These are phyloP conservation scores for Muntiacus reevesi DNA, from an alignment of 2,113 vertebrate species.

Conservation along the genomic window DNA sequence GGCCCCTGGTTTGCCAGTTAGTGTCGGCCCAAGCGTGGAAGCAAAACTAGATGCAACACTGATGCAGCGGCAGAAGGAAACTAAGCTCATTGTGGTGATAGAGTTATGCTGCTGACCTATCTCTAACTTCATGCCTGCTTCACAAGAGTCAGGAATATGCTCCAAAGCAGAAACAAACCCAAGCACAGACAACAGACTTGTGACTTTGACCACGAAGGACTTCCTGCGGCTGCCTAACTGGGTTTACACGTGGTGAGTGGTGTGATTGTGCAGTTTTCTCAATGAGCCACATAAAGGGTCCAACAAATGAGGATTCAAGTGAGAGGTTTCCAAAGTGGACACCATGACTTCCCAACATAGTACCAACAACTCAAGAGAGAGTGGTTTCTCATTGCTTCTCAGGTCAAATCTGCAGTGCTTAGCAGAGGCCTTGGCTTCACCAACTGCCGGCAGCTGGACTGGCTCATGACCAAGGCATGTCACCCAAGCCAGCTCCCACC, in stretches of 20 bases:
- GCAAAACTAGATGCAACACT: background rate
- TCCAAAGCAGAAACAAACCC: background rate
- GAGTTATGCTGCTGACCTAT: background rate
- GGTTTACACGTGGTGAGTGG: background rate
- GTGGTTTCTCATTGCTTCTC: background rate
- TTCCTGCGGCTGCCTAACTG: background rate
- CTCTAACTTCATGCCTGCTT: background rate
- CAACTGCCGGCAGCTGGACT: background rate
- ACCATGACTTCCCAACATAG: background rate
- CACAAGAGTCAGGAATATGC: background rate
- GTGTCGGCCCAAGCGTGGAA: background rate
- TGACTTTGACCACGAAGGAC: background rate
- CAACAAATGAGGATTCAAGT: background rate
- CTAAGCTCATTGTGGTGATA: too few species aligned
- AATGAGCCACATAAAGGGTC: background rate
- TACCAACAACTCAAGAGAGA: too few species aligned
- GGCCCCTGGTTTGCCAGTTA: background rate
- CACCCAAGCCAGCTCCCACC: background rate
- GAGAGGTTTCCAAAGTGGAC: background rate
- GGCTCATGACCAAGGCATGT: background rate
- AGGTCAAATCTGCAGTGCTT: background rate
- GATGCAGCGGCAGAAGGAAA: background rate
- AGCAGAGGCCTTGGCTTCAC: too few species aligned
- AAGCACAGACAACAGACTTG: background rate
- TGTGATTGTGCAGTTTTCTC: background rate